Evolutionary conservation across 2,888 invertebrate species (phyloP).

Genomic region (Heliconius ismenius): DNA sequence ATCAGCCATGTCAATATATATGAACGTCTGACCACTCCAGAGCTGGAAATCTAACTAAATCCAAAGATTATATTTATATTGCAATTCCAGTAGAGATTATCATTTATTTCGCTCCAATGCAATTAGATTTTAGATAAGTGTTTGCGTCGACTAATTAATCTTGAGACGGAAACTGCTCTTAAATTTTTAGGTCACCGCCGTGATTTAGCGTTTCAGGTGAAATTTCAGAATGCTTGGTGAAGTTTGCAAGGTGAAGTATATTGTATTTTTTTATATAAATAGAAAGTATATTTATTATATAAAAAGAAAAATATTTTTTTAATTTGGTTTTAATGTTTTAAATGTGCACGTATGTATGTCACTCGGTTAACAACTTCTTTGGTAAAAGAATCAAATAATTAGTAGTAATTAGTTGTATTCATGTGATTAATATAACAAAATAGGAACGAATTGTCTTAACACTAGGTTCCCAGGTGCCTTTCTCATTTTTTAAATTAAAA

Average conservation of each 20-base stretch:
- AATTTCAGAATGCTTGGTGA: not conserved
- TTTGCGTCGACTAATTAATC: slow-evolving; percentile 75
- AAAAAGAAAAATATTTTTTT: not conserved
- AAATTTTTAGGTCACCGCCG: slow-evolving; percentile 67
- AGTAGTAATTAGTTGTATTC: no score
- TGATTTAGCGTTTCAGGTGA: slow-evolving; percentile 33
- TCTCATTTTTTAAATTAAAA: not conserved
- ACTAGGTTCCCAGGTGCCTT: no score
- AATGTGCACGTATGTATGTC: no score
- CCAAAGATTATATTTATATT: slow-evolving; percentile 64
- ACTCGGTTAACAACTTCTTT: not conserved
- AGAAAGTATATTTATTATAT: not conserved
- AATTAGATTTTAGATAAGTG: slow-evolving; percentile 74
- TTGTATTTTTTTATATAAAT: not conserved
- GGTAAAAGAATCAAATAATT: not conserved
- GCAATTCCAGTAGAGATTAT: slow-evolving; percentile 69
- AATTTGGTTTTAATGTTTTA: not conserved
- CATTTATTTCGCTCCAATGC: slow-evolving; percentile 73
- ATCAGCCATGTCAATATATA: slow-evolving; percentile 45
- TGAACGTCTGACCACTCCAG: slow-evolving; percentile 62
- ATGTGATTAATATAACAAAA: no score
- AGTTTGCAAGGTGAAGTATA: not conserved
- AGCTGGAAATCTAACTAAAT: slow-evolving; percentile 61
- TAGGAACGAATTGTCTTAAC: no score
- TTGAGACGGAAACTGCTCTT: slow-evolving; percentile 61